Evolutionary conservation across 2,888 invertebrate species (phyloP), one percentile per base, ranked within the genome.

Genomic region (Cheilosia variabilis): DNA sequence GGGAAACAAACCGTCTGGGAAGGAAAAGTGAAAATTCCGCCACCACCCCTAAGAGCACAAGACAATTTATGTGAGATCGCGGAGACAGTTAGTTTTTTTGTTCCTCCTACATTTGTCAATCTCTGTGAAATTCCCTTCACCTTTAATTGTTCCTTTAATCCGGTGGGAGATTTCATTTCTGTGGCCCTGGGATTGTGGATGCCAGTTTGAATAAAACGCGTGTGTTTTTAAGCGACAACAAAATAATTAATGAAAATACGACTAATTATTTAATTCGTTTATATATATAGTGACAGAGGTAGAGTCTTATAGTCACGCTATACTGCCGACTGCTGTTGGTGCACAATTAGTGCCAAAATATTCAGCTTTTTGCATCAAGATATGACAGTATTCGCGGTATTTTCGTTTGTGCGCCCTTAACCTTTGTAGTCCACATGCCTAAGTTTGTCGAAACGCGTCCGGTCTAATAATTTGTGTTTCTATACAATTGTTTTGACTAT

Each of bases 61-160:
- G 43, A 37, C 15, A 78, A 78, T 78, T 68, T 83, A 83, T 83
- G 55, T 83, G 82, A 43, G 79, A 72, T 60, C 22, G 17, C 10
- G 57, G 57, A 47, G 55, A 22, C 73, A 41, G 13, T 63, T 50
- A 22, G 24, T 47, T 62, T 50, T 34, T 34, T 31, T 9, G 31
- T 9, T 31, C 41, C 50, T 65, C 65, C 9, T 17, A 41, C 24
- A 62, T 58, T 55, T 69, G 19, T 31, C 66, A 76, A 50, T 10
- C 45, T 66, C 17, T 41, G 66, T 27, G 60, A 71, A 58, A 47
- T 63, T 72, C 65, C 72, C 72, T 79, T 72, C 79, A 72, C 57
- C 79, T 65, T 71, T 57, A 37, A 50, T 69, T 72, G 58, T 72
- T 50, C 52, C 7, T 19, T 47, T 47, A 17, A 47, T 66, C 34